Evolutionary conservation across 53 echinoderm and acorn worm species (phyloP), one percentile per base, ranked within the genome.

Genomic region (Astropecten irregularis): DNA sequence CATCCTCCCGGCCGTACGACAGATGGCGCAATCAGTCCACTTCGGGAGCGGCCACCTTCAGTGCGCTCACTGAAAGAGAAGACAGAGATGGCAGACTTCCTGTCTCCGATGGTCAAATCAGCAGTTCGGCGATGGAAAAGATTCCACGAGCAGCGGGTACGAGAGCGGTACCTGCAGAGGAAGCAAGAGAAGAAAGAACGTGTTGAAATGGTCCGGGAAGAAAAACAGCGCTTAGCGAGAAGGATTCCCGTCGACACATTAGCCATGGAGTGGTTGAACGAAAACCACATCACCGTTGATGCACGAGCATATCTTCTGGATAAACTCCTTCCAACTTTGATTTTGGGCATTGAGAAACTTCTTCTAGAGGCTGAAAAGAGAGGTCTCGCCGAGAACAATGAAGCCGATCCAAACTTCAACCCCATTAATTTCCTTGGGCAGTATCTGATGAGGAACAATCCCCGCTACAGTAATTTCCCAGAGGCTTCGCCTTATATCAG

Each of bases 371-470:
- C 90, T 0, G 99, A 99, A 63, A 88, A 87, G 34, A 83, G 86
- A 37, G 92, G 88, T 0, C 86, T 99, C 25, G 66, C 95, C 0
- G 90, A 99, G 35, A 77, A 53, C 34, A 94, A 83, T 66, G 92
- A 90, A 36, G 82, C 85, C 4, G 53, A 85, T 53, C 84, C 90
- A 4, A 94, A 95, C 84, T 99, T 99, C 53, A 99, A 99, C 57
- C 99, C 99, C 6, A 85, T 99, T 28, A 99, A 99, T 69, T 99
- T 85, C 51, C 79, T 99, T 44, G 99, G 84, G 3, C 99, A 99
- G 59, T 95, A 99, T 56, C 74, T 99, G 48, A 95, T 99, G 99
- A 95, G 99, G 71, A 99, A 95, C 44, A 99, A 95, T 62, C 99
- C 99, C 1, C 67, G 88, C 20, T 99, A 95, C 76, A 99, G 95